Evolutionary conservation across 2,113 vertebrate species (phyloP).

Genomic region (Danionella cerebrum): DNA sequence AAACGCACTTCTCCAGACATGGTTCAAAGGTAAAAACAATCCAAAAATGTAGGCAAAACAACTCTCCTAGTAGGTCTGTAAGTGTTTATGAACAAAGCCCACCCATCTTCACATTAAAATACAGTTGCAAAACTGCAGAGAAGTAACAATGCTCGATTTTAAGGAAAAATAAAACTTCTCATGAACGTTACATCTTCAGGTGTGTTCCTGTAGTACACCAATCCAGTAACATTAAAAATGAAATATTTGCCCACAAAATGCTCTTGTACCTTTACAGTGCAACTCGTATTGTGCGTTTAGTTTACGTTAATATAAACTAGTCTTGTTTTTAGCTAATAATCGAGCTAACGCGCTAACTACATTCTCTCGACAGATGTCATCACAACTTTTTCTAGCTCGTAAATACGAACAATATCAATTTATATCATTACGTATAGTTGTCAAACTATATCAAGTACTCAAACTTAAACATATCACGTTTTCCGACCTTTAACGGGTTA

Average conservation of each 20-base stretch:
- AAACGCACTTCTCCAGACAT: conserved; percentile 99
- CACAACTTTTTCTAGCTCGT: neutral
- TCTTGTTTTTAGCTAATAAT: neutral
- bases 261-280: neutral
- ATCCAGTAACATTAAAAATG: neutral
- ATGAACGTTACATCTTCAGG: neutral
- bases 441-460: neutral
- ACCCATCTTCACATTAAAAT: neutral
- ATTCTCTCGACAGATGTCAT: neutral
- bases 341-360: conserved; percentile 13
- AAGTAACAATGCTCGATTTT: neutral
- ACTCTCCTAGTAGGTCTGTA: neutral
- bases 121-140: neutral
- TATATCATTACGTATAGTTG: neutral
- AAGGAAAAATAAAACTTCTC: neutral
- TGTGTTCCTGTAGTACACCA: neutral
- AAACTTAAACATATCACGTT: neutral
- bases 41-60: neutral
- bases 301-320: neutral
- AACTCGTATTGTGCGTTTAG: neutral
- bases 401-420: neutral
- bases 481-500: conserved; percentile 1
- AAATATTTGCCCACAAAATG: neutral
- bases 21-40: neutral
- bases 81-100: neutral